Base-by-base conservation (phyloP, 2,888 invertebrate species). In the Cantharis rustica region DNA sequence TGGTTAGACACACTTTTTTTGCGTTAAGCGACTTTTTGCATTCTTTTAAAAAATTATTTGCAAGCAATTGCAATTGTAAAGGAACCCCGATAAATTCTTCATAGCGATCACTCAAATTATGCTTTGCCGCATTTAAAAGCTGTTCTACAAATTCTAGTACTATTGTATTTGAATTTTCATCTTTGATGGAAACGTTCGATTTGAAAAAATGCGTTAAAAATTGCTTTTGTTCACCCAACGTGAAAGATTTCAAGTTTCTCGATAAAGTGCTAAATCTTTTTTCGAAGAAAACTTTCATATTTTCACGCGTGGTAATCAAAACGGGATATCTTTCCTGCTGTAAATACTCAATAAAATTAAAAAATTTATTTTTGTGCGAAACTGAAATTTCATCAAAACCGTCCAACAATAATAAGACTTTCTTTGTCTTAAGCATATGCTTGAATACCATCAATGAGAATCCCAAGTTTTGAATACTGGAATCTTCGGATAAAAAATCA, bases 361-460 rank as follows among this genome's bases (percentile, higher is more conserved):
- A 26, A 9, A 69, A 69, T 74, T 61, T 27, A 7, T 74, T 16
- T 20, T 63, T 69, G 11, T 69, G 63, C 11, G 16, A 16, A 13
- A 17, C 5, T 10, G 70, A 62, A 15, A 70, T 74, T 70, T 74
- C 74, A 31, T 74, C 74, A 10, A 64, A 70, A 13, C 74, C 74
- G 17, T 74, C 74, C 3, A 74, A n/a, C 10, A 74, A 13, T 1
- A 74, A 31, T n/a, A 74, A 15, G 2, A 74, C 23, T 1, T 70
- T 16, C 13, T 70, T 74, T 11, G 2, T n/a, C 26, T 31, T 70
- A 4, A 69, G n/a, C 20, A 74, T 17, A 16, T 70, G n/a, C 13
- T 70, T n/a, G 17, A 69, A 74, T 11, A 74, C 23, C 17, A 10
- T 23, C 27, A n/a, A 26, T 10, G 27, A 9, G 7, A 27, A 1